These are phyloP conservation scores for Cyanoramphus novaezelandiae DNA, from an alignment of 2,113 vertebrate species.

Conservation along the genomic window DNA sequence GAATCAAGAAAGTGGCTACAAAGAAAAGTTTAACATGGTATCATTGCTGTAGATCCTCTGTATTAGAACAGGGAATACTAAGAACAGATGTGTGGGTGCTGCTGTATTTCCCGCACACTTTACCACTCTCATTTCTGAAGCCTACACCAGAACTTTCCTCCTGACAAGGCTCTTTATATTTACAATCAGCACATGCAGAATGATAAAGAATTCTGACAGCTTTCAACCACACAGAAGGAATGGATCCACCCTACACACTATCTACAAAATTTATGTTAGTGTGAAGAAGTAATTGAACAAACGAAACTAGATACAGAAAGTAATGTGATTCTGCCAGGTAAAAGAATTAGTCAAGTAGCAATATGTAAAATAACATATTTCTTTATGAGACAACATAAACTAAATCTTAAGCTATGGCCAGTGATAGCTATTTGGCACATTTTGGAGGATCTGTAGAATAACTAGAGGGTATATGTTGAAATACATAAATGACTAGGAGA, in stretches of 20 bases:
- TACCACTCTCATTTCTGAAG: not conserved
- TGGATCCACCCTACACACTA: not conserved
- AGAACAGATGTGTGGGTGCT: not conserved
- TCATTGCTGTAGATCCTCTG: not conserved
- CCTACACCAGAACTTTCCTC: not conserved
- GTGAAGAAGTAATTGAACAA: not conserved
- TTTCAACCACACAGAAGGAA: not conserved
- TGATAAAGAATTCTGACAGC: not conserved
- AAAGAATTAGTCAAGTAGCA: not conserved
- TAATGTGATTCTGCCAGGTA: not conserved
- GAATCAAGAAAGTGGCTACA: not conserved
- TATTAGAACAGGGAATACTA: not conserved
- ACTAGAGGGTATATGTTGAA: not conserved
- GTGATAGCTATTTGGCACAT: not conserved
- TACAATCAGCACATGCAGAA: not conserved
- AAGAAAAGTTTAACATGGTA: not conserved
- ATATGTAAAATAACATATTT: not conserved
- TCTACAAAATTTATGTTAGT: not conserved
- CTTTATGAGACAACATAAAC: not conserved
- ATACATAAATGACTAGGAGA: not conserved
- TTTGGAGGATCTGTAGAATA: not conserved
- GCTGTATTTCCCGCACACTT: not conserved
- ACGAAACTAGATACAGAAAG: not conserved
- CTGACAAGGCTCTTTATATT: not conserved
- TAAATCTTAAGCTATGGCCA: not conserved